Percentiles rank a stretch among this genome's conserved stretches.
Evolutionary conservation across 2,888 invertebrate genomes (phyloP).

Genomic region (Drosophila monieri): DNA sequence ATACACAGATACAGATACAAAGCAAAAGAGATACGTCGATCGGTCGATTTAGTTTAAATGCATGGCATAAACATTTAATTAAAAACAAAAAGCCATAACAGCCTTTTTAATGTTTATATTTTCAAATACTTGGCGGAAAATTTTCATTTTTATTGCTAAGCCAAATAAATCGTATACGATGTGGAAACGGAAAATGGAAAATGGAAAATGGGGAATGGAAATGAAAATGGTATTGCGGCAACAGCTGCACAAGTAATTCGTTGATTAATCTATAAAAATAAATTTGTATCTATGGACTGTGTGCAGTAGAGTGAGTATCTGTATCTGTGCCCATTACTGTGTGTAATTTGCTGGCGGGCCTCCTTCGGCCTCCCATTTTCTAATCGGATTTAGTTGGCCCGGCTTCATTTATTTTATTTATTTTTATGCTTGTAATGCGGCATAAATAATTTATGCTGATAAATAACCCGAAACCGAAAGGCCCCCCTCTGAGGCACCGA

Average conservation of each 20-base stretch:
- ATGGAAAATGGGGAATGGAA: slow-evolving; percentile 32
- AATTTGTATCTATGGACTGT: slow-evolving; percentile 60
- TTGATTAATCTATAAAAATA: slow-evolving; percentile 79
- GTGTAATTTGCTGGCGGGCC: slow-evolving; percentile 21
- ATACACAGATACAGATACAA: slow-evolving; percentile 6
- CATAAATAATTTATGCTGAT: slow-evolving; percentile 82
- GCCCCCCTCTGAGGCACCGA: slow-evolving; percentile 27
- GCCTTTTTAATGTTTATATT: slow-evolving; percentile 61
- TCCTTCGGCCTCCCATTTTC: slow-evolving; percentile 57
- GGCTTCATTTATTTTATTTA: slow-evolving; percentile 80
- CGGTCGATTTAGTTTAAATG: slow-evolving; percentile 49
- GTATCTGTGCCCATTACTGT: slow-evolving; percentile 12
- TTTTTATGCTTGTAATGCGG: slow-evolving; percentile 82
- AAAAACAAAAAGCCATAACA: slow-evolving; percentile 53
- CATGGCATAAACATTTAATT: slow-evolving; percentile 69
- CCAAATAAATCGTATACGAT: slow-evolving; percentile 63
- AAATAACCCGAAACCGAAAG: slow-evolving; percentile 68
- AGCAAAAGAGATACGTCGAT: slow-evolving; percentile 17
- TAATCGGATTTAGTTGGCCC: slow-evolving; percentile 76
- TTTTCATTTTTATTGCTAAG: slow-evolving; percentile 62
- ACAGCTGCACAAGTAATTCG: slow-evolving; percentile 59
- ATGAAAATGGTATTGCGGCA: slow-evolving; percentile 29
- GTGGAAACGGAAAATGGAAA: slow-evolving; percentile 36
- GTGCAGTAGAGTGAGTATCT: slow-evolving; percentile 4
- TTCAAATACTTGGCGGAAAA: slow-evolving; percentile 57